Percentiles rank a stretch among this genome's conserved stretches.
Evolutionary conservation across 1,140 invertebrate genomes (phyloP).

Genomic region (Anastrepha ludens): DNA sequence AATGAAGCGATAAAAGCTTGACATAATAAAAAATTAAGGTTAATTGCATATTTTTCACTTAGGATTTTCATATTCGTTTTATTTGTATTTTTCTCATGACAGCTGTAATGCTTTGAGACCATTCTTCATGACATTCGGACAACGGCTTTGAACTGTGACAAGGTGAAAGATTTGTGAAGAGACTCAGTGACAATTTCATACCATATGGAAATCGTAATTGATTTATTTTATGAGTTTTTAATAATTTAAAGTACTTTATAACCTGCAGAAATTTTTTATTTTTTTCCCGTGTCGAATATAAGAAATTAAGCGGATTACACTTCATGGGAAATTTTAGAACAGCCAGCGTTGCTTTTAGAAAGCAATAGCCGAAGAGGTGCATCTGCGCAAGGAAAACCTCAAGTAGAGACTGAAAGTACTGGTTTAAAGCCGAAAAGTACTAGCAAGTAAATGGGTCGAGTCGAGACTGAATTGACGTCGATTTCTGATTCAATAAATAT

Average conservation of each 20-base stretch:
- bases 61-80: background rate
- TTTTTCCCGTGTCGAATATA: background rate
- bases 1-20: background rate
- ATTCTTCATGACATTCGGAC: conserved; percentile 6
- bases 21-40: conserved; percentile 49
- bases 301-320: too few species aligned
- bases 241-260: too few species aligned
- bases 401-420: too few species aligned
- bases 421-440: too few species aligned
- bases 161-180: conserved; percentile 26
- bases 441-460: too few species aligned
- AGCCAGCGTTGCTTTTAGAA: too few species aligned
- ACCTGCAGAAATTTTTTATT: background rate
- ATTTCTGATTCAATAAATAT: too few species aligned
- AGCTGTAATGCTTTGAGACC: background rate
- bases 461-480: too few species aligned
- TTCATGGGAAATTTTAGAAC: too few species aligned
- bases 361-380: too few species aligned
- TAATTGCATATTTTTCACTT: conserved; percentile 38
- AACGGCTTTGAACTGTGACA: background rate
- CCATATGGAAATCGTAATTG: background rate
- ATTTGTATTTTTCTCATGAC: background rate
- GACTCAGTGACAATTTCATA: background rate
- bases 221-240: background rate
- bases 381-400: too few species aligned